Conservation (phyloP, 2,113 vertebrate genomes). For the Hippolais icterina region DNA sequence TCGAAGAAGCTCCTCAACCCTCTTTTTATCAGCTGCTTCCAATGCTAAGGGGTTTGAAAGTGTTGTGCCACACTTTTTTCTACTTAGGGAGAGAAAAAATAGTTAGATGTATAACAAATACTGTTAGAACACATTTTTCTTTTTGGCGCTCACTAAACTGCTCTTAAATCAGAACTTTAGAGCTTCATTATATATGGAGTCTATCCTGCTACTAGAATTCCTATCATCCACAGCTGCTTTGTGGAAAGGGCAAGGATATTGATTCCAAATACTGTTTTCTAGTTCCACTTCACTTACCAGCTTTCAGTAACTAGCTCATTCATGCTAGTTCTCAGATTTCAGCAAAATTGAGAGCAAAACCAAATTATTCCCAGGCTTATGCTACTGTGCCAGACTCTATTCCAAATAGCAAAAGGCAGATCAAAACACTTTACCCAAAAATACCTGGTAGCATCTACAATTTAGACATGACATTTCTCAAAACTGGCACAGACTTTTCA, state of each 20-base stretch:
- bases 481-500: background rate
- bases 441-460: background rate
- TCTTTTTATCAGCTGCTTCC: conserved; percentile 75
- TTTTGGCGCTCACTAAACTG: background rate
- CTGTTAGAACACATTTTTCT: background rate
- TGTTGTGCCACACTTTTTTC: conserved; percentile 71
- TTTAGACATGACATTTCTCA: background rate
- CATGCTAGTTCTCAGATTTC: background rate
- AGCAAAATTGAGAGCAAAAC: background rate
- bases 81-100: background rate
- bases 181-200: background rate
- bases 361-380: background rate
- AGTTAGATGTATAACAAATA: background rate
- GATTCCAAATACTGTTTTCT: background rate
- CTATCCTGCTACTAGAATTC: background rate
- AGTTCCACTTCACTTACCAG: background rate
- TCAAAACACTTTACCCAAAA: background rate
- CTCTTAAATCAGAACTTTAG: background rate
- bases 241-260: background rate
- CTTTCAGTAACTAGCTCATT: background rate
- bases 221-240: background rate
- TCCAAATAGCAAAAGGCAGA: background rate
- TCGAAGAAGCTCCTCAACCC: conserved; percentile 77
- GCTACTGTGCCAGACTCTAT: background rate
- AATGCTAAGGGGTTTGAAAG: conserved; percentile 81